Base-by-base conservation (phyloP, 2,113 vertebrate species). In the Corythornis cristatus region DNA sequence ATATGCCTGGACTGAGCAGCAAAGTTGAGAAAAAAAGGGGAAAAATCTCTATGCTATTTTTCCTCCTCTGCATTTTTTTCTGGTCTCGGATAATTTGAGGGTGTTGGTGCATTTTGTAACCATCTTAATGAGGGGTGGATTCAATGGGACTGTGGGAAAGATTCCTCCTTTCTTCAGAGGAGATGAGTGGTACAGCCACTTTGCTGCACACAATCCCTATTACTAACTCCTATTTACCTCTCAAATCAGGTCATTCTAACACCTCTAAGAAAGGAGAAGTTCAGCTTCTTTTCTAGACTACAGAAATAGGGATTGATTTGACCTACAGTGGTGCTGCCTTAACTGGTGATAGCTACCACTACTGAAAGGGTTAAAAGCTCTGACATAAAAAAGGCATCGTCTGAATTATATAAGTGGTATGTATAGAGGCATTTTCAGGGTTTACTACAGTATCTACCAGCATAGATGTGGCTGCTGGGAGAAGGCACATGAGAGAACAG, bases 31-130 rank as follows among this genome's bases (percentile, higher is more conserved):
- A 17, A 51, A 51, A 85, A 83, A 90, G 35, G 56, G 18, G 5
- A 73, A 83, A 79, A 85, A 60, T 10, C 61, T 46, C 61, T 2
- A 0, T 2, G 26, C 4, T 42, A 12, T 54, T 79, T 40, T 29
- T 72, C 57, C 65, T 93, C 68, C 83, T 43, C 80, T 60, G 72
- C 72, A 48, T 83, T 77, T 85, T 83, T 86, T 83, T 40, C 64
- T 46, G 13, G 48, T 7, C 43, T 42, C 42, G 57, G 53, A 51
- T 81, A 72, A 23, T 33, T 33, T n/a, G 65, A 66, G 48, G 66
- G 14, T 51, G 48, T 31, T 53, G 5, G 31, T 71, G 83, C 48
- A 8, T 43, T 72, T 70, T 75, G 35, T 29, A 40, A 8, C 40
- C 18, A 8, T 29, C 18, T 64, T 71, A 0, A 12, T 14, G 40